Base-by-base conservation (phyloP, 2,888 invertebrate genomes). In the Dolichopus griseipennis region DNA sequence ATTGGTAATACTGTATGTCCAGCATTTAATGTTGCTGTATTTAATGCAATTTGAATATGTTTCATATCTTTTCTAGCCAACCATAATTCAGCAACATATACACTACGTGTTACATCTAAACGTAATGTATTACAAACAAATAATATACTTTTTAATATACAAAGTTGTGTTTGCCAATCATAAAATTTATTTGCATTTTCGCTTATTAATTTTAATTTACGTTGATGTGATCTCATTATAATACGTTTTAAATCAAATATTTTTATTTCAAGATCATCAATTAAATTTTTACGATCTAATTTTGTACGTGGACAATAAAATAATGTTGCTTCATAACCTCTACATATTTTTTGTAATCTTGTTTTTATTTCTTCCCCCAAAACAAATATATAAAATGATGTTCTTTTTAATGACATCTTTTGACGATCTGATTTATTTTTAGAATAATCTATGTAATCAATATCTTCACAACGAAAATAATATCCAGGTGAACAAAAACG, bases 401-500 rank as follows among this genome's bases (percentile, higher is more conserved):
- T 4, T 27, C 27, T 27, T 27, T 27, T 27, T 27, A 27, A 27
- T 27, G 27, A 66, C 91, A 91, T 83, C 62, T 65, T 27, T 27
- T 27, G 27, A 27, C 5, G 27, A 27, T 3, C 70, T 15, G 21
- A 15, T 0, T 0, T 27, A 3, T 0, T 61, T 64, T 33, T 64
- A 15, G 22, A 95, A 81, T 93, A 97, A 82, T 90, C 93, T 71
- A 91, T 82, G 0, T 91, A 89, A 34, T 89, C 88, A 71, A 91
- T 94, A 82, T 95, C 94, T 0, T 93, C 91, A 81, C 93, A 93
- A 20, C 93, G 85, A 33, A 98, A 83, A 82, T 95, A 95, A 64
- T 97, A 95, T 81, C 95, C 96, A 71, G 97, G 96, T 68, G 95
- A 87, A 76, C 95, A 97, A 6, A 96, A 93, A 72, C 97, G 87